phyloP scores from a whole-genome alignment of 1,140 invertebrate genomes.

The Drosophila prosaltans region DNA sequence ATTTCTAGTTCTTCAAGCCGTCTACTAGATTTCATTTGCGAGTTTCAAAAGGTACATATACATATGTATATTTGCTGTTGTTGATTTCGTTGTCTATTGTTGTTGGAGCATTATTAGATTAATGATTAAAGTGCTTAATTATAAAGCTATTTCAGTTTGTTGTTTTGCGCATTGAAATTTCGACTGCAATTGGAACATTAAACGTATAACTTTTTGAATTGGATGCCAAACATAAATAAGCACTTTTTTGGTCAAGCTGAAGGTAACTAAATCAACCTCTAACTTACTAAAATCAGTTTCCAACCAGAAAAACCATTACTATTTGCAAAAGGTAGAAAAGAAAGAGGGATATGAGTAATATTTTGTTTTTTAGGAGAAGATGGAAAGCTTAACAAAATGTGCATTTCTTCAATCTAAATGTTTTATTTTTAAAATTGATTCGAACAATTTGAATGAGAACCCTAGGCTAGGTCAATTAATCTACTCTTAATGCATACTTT shows the following conservation, averaged over 20 bases:
- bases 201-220: constrained; percentile 29
- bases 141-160: constrained; percentile 53
- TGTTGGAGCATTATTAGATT: constrained; percentile 30
- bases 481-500: too few species aligned
- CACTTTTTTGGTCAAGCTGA: constrained; percentile 2
- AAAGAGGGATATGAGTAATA: too few species aligned
- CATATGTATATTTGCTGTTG: background rate
- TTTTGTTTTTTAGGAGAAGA: too few species aligned
- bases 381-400: too few species aligned
- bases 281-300: too few species aligned
- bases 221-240: too few species aligned
- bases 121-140: constrained; percentile 65
- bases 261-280: constrained; percentile 27
- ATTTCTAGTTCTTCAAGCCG: constrained; percentile 27
- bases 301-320: too few species aligned
- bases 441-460: too few species aligned
- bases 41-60: constrained; percentile 24
- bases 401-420: too few species aligned
- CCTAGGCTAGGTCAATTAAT: too few species aligned
- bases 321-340: too few species aligned
- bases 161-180: constrained; percentile 59
- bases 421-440: too few species aligned
- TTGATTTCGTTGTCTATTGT: constrained; percentile 13
- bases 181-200: constrained; percentile 25
- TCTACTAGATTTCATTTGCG: constrained; percentile 59